phyloP scores from a whole-genome alignment of 2,888 invertebrate species.

The Subacronicta megacephala region DNA sequence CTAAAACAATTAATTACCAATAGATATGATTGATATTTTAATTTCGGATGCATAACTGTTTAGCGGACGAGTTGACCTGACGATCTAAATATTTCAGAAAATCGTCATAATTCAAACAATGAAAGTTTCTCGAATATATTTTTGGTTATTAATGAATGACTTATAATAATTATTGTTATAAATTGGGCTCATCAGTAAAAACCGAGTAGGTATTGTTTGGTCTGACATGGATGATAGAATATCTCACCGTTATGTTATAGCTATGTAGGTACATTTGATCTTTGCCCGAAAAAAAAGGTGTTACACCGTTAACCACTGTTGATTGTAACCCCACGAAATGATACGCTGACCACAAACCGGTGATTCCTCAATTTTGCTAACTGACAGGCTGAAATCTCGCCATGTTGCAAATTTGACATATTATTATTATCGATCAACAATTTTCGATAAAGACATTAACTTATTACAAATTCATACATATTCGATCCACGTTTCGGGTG shows the following conservation, averaged over 20 bases:
- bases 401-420: constrained; percentile 17
- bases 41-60: constrained; percentile 65
- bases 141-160: constrained; percentile 33
- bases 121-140: constrained; percentile 20
- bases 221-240: constrained; percentile 52
- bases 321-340: constrained; percentile 29
- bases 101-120: constrained; percentile 39
- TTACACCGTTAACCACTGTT: constrained; percentile 55
- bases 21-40: constrained; percentile 65
- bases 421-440: constrained; percentile 10
- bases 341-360: constrained; percentile 27
- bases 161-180: constrained; percentile 34
- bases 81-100: constrained; percentile 28
- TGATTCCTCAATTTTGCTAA: constrained; percentile 20
- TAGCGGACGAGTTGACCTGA: constrained; percentile 50
- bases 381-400: constrained; percentile 10
- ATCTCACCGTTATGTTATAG: constrained; percentile 61
- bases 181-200: constrained; percentile 50
- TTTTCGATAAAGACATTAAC: constrained; percentile 20
- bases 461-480: constrained; percentile 20
- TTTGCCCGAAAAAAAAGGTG: constrained; percentile 38
- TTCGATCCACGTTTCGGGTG: constrained; percentile 17
- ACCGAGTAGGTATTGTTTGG: constrained; percentile 50
- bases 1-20: constrained; percentile 58
- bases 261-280: constrained; percentile 50